A percentile compares a stretch with the other conserved stretches of the same genome.
phyloP scores from a whole-genome alignment of 2,113 vertebrate species.

The Gavia stellata region DNA sequence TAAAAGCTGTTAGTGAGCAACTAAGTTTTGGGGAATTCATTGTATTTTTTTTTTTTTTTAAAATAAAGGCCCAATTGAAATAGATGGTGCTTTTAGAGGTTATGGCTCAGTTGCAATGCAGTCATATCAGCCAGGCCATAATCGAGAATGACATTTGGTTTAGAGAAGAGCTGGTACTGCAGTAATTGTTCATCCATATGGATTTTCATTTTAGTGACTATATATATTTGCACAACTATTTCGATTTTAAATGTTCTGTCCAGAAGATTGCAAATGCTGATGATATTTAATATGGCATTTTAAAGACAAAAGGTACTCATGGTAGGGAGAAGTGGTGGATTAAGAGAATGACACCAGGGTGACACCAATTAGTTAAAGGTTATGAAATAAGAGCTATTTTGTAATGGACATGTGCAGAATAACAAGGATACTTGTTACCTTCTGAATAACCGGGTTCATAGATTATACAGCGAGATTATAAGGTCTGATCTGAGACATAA shows the following conservation, averaged over 20 bases:
- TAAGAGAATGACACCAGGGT: neutral
- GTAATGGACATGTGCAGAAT: neutral
- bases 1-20: neutral
- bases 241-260: neutral
- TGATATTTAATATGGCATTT: neutral
- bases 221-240: neutral
- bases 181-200: neutral
- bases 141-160: neutral
- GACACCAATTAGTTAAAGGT: neutral
- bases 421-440: neutral
- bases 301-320: neutral
- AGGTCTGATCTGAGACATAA: neutral
- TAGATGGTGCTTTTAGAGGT: neutral
- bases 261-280: neutral
- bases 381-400: neutral
- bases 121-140: neutral
- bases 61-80: neutral
- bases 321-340: neutral
- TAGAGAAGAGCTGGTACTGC: constrained; percentile 16
- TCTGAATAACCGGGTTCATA: neutral
- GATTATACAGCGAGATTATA: neutral
- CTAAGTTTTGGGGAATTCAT: neutral
- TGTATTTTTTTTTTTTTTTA: neutral
- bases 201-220: constrained; percentile 17
- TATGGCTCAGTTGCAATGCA: neutral